Conservation (phyloP, 2,113 vertebrate genomes). For the Callopanchax toddi region DNA sequence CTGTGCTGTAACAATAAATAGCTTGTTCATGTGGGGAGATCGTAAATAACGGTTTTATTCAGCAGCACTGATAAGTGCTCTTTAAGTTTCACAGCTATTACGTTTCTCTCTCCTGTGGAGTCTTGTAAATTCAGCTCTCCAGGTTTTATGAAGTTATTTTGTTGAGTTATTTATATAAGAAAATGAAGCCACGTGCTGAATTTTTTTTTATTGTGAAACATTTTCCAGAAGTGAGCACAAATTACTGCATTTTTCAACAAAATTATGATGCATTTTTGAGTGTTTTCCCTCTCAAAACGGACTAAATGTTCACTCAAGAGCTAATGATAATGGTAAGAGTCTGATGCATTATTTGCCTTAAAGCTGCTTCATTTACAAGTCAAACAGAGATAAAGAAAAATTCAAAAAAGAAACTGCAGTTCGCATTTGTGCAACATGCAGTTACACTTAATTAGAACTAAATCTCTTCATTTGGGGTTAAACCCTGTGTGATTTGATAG, state of each 20-base stretch:
- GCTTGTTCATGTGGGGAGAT: slow-evolving; percentile 2
- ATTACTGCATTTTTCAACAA: no score
- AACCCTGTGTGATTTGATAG: no score
- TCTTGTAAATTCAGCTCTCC: slow-evolving; percentile 18
- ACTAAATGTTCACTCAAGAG: no score
- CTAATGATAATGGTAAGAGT: no score
- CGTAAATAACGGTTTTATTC: slow-evolving; percentile 20
- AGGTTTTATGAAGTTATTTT: slow-evolving; percentile 28
- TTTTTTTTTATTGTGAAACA: slow-evolving; percentile 2
- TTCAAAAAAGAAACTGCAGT: no score
- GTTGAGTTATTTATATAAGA: slow-evolving; percentile 19
- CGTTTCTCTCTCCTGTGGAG: slow-evolving; percentile 9
- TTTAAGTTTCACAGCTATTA: slow-evolving; percentile 39
- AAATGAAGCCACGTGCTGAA: slow-evolving; percentile 18
- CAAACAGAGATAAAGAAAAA: not conserved
- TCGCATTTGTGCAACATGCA: no score
- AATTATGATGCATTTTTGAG: no score
- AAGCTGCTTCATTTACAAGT: not conserved
- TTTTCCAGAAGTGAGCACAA: slow-evolving; percentile 11
- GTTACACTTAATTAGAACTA: no score
- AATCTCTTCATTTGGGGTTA: no score
- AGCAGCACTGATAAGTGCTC: slow-evolving; percentile 7
- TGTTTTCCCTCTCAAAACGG: no score
- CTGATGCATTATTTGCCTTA: not conserved
- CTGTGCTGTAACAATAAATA: slow-evolving; percentile 19